Evolutionary conservation across 1,140 invertebrate genomes (phyloP), one percentile per base, ranked within the genome.

Genomic region (Protaetia brevitarsis): DNA sequence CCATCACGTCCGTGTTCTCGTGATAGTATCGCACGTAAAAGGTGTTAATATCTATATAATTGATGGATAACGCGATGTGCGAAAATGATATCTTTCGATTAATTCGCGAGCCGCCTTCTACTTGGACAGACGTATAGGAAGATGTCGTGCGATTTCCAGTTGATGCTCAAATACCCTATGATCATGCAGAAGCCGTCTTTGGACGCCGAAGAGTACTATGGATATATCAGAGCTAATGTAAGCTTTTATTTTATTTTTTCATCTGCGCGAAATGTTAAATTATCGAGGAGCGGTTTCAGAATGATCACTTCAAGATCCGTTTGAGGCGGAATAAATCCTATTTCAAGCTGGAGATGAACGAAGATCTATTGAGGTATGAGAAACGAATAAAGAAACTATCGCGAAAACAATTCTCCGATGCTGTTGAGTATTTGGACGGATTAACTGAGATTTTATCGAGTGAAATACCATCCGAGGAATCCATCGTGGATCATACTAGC

Each of bases 401-500:
- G 6, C 28, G 26, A 19, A 6, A 11, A 23, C 3, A 13, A 2
- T 61, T 41, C 23, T 30, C 2, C 7, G 36, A 60, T 45, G 3
- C 29, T 4, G 21, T 61, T 0, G 57, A 41, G 3, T 66, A 60
- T 21, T 51, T 66, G 7, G 65, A 66, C 26, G 23, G 10, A 21
- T 16, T 66, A 29, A 51, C 29, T 4, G 23, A 61, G 28, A 65
- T 59, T n/a, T n/a, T 65, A 21, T 59, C 29, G 3, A 7, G 2
- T 2, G 26, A 13, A 59, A 31, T 31, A 36, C 51, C 27, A 1
- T 26, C 28, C 36, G 5, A 34, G 2, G 41, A 51, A 58, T 68
- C 69, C 6, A 31, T 8, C 31, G 6, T 10, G 1, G 19, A 71
- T 59, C 31, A 66, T 6, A 58, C 58, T 13, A 66, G 71, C 19